Percentiles rank a stretch among this genome's conserved stretches.
Evolutionary conservation across 1,140 invertebrate species (phyloP).

Genomic region (Coelopa frigida): DNA sequence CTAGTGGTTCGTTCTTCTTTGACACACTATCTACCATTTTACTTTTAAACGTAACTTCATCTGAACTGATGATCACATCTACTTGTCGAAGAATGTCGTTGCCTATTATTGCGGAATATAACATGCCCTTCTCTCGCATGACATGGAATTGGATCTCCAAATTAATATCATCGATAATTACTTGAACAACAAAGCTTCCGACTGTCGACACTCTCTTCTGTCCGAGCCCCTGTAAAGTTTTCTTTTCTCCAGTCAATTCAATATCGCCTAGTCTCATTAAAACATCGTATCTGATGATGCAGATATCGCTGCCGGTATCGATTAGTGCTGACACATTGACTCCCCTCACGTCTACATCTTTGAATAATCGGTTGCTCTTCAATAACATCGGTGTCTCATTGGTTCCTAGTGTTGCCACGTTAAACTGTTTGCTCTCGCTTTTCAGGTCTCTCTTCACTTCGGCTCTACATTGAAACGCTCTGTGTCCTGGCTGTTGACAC

Average conservation of each 20-base stretch:
- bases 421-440: no score
- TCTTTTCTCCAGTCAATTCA: background rate
- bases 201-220: background rate
- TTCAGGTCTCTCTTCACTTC: no score
- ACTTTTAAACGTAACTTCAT: background rate
- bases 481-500: background rate
- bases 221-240: background rate
- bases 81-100: background rate
- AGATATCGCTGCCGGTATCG: slow-evolving; percentile 3
- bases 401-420: background rate
- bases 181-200: background rate
- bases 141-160: background rate
- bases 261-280: background rate
- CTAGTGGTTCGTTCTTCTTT: no score
- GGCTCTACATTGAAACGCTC: background rate
- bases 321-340: background rate
- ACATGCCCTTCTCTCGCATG: background rate
- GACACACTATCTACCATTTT: background rate
- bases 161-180: background rate
- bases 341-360: background rate
- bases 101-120: background rate
- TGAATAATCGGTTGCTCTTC: no score
- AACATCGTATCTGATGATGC: no score
- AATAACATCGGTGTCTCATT: background rate
- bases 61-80: slow-evolving; percentile 1